Evolutionary conservation across 2,113 vertebrate species (phyloP), one percentile per base, ranked within the genome.

Genomic region (Sardina pilchardus): DNA sequence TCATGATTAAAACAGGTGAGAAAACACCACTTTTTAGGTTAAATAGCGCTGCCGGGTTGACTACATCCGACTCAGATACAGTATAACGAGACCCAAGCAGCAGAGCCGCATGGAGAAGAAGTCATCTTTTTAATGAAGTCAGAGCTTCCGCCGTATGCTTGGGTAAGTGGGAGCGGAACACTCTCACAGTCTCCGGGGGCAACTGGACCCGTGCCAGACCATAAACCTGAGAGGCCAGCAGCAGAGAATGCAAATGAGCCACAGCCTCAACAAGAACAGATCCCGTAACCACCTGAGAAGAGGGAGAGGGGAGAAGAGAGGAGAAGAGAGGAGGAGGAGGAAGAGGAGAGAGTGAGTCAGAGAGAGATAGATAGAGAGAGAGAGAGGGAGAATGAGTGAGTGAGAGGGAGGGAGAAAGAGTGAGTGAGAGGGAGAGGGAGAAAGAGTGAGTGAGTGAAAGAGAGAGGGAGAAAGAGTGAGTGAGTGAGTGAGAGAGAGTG

Each of bases 231-330:
- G 89, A 89, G 53, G n/a, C 36, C n/a, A 30, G 53, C 86, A 88
- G 83, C 21, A 81, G 10, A 81, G 92, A 91, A 93, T 91, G 88
- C 83, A 88, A 92, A 94, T 91, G 85, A 71, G 14, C 1, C n/a
- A 6, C 6, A 71, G 63, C n/a, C 63, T 34, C 63, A 71, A 71
- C 4, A 71, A 71, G 63, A 71, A 34, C 63, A 14, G 26, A 71
- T 71, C 30, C 7, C 26, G 30, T 71, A 34, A 71, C 26, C 63
- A 71, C 63, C 63, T 71, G 63, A 71, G 63, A 71, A 8, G 30
- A 63, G 10, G 8, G 21, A 63, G 59, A 63, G 6, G 21, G 24
- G 4, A 26, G 8, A 63, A 19, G 59, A 26, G 59, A 63, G 59
- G 10, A 84, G 6, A 26, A 86, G n/a, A 83, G 85, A 17, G 44